Evolutionary conservation across 2,797 vertebrate genomes (phyloP).

Genomic region (Phoeniculus purpureus): DNA sequence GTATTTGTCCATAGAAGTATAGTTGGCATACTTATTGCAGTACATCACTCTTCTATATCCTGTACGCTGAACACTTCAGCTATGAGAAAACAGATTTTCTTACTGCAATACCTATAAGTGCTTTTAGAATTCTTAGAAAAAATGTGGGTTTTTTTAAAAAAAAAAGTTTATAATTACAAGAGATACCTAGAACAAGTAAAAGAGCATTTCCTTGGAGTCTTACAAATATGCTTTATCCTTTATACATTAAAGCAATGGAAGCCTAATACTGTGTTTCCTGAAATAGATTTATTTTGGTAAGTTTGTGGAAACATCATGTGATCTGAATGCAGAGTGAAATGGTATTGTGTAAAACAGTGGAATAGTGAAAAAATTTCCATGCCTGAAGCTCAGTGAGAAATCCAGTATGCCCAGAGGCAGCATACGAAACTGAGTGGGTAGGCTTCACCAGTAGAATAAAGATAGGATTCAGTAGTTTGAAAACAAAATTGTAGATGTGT

Average conservation of each 20-base stretch:
- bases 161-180: background rate
- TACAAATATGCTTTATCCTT: background rate
- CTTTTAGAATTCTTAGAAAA: background rate
- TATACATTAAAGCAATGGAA: background rate
- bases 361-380: background rate
- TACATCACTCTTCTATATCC: background rate
- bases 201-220: background rate
- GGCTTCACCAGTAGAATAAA: background rate
- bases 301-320: background rate
- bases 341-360: background rate
- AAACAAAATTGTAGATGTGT: background rate
- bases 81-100: background rate
- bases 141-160: background rate
- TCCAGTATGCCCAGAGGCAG: background rate
- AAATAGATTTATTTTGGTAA: background rate
- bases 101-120: background rate
- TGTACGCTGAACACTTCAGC: background rate
- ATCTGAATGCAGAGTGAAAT: background rate
- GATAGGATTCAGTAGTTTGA: background rate
- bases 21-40: accelerated
- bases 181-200: background rate
- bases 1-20: background rate
- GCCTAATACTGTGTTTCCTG: background rate
- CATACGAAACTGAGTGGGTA: background rate
- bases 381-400: background rate